These are phyloP conservation scores for Sinocyclocheilus rhinocerous DNA, from an alignment of 2,113 vertebrate species.

Conservation along the genomic window DNA sequence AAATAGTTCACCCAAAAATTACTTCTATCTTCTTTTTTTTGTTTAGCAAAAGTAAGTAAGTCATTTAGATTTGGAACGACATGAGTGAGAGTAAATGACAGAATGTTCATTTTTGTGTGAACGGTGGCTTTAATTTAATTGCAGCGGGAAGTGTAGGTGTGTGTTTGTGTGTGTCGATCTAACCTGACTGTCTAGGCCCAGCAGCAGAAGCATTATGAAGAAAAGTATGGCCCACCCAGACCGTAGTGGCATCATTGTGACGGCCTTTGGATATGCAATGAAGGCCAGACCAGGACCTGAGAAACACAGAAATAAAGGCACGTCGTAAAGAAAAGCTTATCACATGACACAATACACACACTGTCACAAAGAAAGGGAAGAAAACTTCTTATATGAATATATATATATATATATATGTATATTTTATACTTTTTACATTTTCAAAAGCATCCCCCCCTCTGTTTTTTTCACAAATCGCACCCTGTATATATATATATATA, in stretches of 20 bases:
- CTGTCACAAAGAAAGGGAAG: no score
- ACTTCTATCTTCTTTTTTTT: not conserved
- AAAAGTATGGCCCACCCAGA: slow-evolving; percentile 99
- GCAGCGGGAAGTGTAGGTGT: not conserved
- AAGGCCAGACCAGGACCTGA: slow-evolving; percentile 97
- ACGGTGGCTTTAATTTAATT: not conserved
- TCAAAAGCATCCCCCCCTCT: no score
- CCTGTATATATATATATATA: no score
- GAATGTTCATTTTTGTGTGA: not conserved
- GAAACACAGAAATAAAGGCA: slow-evolving; percentile 10
- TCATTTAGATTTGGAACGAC: no score
- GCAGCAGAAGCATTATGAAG: slow-evolving; percentile 99
- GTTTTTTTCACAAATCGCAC: no score
- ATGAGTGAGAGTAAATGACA: no score
- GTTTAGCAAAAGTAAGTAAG: no score
- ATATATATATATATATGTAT: no score
- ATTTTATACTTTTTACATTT: no score
- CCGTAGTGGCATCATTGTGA: slow-evolving; percentile 98
- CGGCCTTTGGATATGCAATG: slow-evolving; percentile 98
- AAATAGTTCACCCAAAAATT: not conserved
- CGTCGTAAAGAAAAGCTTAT: no score
- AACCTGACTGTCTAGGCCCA: slow-evolving; percentile 99
- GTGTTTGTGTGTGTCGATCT: slow-evolving; percentile 49
- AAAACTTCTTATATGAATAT: no score
- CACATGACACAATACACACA: no score